These are phyloP conservation scores for Eupleurogrammus muticus DNA, from an alignment of 2,797 vertebrate genomes.

Conservation along the genomic window DNA sequence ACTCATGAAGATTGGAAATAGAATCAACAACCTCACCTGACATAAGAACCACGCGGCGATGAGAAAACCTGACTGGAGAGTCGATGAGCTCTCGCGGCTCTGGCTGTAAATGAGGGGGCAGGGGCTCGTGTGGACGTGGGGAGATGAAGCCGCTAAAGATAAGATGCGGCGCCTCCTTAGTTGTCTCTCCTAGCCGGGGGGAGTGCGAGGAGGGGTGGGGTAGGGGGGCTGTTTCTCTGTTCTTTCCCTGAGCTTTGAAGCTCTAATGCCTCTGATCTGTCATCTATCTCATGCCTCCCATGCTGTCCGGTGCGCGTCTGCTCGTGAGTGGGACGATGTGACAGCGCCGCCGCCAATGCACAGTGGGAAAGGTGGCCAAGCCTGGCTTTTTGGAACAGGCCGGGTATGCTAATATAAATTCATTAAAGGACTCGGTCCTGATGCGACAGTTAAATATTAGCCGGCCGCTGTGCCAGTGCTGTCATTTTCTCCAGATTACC, in stretches of 20 bases:
- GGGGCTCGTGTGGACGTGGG: conserved; percentile 32
- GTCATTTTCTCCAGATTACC: conserved; percentile 37
- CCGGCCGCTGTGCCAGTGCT: conserved; percentile 37
- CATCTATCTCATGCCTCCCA: conserved; percentile 63
- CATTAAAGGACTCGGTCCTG: conserved; percentile 37
- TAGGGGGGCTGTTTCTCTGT: conserved; percentile 50
- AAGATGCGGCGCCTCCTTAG: conserved; percentile 52
- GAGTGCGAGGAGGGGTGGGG: conserved; percentile 15
- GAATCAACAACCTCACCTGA: conserved; percentile 64
- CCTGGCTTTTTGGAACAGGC: conserved; percentile 40
- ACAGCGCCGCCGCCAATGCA: conserved; percentile 44
- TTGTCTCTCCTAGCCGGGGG: conserved; percentile 42
- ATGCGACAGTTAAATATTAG: conserved; percentile 37
- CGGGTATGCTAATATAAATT: conserved; percentile 41
- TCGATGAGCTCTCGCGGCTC: conserved; percentile 39
- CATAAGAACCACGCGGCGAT: conserved; percentile 41
- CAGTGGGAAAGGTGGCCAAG: conserved; percentile 36
- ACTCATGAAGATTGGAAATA: conserved; percentile 64
- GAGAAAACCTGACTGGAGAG: conserved; percentile 59
- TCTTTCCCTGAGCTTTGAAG: conserved; percentile 69
- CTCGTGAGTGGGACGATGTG: conserved; percentile 46
- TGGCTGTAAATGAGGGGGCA: conserved; percentile 58
- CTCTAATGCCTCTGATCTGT: conserved; percentile 70
- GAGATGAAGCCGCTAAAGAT: conserved; percentile 51
- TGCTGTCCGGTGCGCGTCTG: conserved; percentile 52